Evolutionary conservation across 1,140 invertebrate species (phyloP).

Genomic region (Drosophila lacteicornis): DNA sequence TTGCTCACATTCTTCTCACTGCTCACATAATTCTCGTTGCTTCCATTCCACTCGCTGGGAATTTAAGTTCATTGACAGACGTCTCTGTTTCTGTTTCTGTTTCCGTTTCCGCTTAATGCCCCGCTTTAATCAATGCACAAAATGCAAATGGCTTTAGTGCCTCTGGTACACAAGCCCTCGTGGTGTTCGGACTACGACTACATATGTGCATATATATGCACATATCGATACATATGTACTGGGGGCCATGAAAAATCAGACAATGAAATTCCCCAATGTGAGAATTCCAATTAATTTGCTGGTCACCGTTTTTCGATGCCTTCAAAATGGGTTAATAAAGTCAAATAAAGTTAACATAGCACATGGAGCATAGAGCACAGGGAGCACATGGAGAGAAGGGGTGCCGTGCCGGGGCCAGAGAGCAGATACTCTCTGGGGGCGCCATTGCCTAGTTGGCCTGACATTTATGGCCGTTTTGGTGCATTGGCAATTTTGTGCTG

Average conservation of each 20-base stretch:
- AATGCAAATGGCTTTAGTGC: slow-evolving; percentile 67
- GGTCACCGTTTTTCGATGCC: slow-evolving; percentile 70
- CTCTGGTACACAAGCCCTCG: slow-evolving; percentile 25
- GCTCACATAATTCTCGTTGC: not conserved
- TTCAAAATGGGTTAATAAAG: slow-evolving; percentile 77
- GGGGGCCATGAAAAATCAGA: slow-evolving; percentile 51
- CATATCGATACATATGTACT: not conserved
- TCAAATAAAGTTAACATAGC: slow-evolving; percentile 71
- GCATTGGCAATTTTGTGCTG: slow-evolving; percentile 65
- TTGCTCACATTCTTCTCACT: not conserved
- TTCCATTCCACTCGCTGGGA: not conserved
- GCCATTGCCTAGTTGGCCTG: slow-evolving; percentile 57
- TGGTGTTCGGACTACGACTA: not conserved
- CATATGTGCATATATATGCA: not conserved
- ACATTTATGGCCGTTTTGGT: slow-evolving; percentile 65
- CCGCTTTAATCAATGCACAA: slow-evolving; percentile 57
- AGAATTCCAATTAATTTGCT: slow-evolving; percentile 79
- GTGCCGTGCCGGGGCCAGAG: not conserved
- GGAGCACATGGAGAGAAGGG: not conserved
- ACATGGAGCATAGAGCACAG: not conserved
- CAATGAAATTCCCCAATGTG: slow-evolving; percentile 64
- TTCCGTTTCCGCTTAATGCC: slow-evolving; percentile 22
- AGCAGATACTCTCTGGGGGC: slow-evolving; percentile 24
- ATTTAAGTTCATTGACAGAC: slow-evolving; percentile 25
- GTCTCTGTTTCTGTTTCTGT: not conserved